A percentile compares a stretch with the other conserved stretches of the same genome.
Evolutionary conservation across 2,797 vertebrate species (phyloP).

Genomic region (Schizothorax lantsangensis): DNA sequence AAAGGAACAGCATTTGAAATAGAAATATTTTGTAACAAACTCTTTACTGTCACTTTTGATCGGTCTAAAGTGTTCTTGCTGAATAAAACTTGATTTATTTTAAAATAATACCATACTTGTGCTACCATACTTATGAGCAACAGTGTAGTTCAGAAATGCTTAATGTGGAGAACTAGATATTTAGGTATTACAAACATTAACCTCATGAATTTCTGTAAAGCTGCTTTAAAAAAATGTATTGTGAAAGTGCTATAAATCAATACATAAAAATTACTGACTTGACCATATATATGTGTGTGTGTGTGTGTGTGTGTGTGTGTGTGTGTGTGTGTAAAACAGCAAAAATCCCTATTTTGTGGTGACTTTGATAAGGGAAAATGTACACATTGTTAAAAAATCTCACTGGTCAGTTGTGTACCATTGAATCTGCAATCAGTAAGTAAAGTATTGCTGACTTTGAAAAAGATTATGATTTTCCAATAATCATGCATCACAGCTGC

Average conservation of each 20-base stretch:
- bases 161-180: neutral
- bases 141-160: neutral
- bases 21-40: neutral
- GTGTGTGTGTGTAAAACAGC: neutral
- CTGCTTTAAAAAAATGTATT: neutral
- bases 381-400: neutral
- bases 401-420: conserved; percentile 7
- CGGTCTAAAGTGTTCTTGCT: neutral
- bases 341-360: neutral
- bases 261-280: neutral
- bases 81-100: neutral
- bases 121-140: neutral
- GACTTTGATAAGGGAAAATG: neutral
- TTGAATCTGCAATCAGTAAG: neutral
- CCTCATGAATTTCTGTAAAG: neutral
- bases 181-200: too few relatives aligned
- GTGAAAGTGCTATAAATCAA: neutral
- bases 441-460: neutral
- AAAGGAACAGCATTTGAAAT: neutral
- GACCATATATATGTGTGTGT: too few relatives aligned
- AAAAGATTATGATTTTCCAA: neutral
- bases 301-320: too few relatives aligned
- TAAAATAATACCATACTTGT: too few relatives aligned
- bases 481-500: neutral
- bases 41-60: neutral